phyloP scores from a whole-genome alignment of 2,888 invertebrate genomes.

The Griposia aprilina region DNA sequence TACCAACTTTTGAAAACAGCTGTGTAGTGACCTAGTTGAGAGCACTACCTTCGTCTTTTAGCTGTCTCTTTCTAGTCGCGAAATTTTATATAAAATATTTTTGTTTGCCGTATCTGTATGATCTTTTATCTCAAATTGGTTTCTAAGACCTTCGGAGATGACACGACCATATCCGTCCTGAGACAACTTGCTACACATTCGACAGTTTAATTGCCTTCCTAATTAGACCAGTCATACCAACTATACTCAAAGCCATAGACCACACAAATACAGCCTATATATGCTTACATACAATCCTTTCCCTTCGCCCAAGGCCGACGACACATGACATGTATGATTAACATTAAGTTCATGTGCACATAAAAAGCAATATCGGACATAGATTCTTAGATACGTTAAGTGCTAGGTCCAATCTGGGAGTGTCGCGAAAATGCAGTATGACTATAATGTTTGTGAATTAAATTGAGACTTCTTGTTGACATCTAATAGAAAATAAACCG shows the following conservation, averaged over 20 bases:
- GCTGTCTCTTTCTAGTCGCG: neutral
- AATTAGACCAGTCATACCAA: neutral
- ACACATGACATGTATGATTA: conserved; percentile 36
- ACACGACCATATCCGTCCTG: neutral
- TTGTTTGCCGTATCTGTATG: neutral
- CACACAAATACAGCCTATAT: neutral
- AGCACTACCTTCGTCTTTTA: neutral
- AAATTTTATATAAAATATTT: neutral
- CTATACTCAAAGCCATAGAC: neutral
- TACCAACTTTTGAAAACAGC: conserved; percentile 5
- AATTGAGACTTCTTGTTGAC: conserved; percentile 23
- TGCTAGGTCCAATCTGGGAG: conserved; percentile 28
- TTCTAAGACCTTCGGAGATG: neutral
- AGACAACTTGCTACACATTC: neutral
- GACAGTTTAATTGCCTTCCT: neutral
- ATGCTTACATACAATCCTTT: conserved; percentile 48
- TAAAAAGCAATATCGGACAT: conserved; percentile 57
- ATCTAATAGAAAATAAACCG: neutral
- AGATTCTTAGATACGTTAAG: conserved; percentile 47
- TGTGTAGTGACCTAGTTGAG: conserved; percentile 3
- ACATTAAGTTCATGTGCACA: conserved; percentile 59
- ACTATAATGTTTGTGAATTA: conserved; percentile 12
- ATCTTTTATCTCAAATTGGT: neutral
- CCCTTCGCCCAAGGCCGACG: conserved; percentile 58
- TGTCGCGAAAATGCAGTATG: conserved; percentile 41